Evolutionary conservation across 2,888 invertebrate genomes (phyloP), one percentile per base, ranked within the genome.

Genomic region (Leptopilina myrica): DNA sequence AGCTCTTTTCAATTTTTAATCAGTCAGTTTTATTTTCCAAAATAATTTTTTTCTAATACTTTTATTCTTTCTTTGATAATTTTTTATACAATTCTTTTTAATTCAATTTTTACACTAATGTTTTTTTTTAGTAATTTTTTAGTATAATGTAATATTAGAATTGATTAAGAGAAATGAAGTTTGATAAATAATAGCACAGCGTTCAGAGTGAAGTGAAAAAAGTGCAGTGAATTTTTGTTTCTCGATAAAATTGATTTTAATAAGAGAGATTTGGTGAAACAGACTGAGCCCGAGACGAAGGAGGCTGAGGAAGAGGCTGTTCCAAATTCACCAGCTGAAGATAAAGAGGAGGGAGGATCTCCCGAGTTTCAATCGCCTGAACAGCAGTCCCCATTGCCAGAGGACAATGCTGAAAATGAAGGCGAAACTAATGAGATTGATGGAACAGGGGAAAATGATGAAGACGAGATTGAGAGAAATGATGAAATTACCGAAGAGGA

Each of bases 251-350:
- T 40, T 56, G 40, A 73, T 73, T 73, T 73, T 73, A 11, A 53
- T n/a, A 59, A 73, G 40, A 83, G 82, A 81, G 82, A 85, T 86
- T 87, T 85, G 83, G 83, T 83, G 82, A 85, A 88, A 86, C 85
- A 87, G 89, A 89, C 86, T 76, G 87, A 84, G 81, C 88, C 84
- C 82, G 85, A 84, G 59, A 86, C 85, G 49, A 88, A 88, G 75
- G 88, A 87, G 84, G 40, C 80, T 78, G 66, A 85, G 40, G 81
- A 83, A 14, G 83, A 83, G 33, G 65, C 69, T 11, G 77, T 75
- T 56, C 66, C 69, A 59, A 76, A 79, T 64, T 59, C 26, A 15
- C 40, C 66, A 56, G 64, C 67, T 20, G 79, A 78, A 76, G 79
- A 78, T 76, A 84, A 83, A 14, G 77, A 84, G 53, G 78, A 78